Evolutionary conservation across 2,888 invertebrate genomes (phyloP), one percentile per base, ranked within the genome.

Genomic region (Acronicta aceris): DNA sequence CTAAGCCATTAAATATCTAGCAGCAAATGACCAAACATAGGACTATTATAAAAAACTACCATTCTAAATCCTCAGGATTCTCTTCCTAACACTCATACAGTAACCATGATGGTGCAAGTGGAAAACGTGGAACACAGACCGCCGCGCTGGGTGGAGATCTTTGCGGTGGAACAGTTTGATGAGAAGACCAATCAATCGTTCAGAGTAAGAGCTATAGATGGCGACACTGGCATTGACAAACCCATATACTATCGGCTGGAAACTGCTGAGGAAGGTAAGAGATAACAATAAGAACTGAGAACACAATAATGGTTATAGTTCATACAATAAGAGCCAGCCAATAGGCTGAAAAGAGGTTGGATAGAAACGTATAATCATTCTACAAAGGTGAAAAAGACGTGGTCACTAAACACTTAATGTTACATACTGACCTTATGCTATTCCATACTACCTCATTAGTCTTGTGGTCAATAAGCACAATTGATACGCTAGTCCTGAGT

Each of bases 131-230:
- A 96, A 59, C 95, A 95, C 72, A 88, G 94, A n/a, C 90, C 93
- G 0, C 96, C 96, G 6, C 88, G 91, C n/a, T 96, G 96, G 96
- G 86, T 93, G 16, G 92, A 92, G 73, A 94, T 95, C 63, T 95
- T 95, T 63, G 92, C 95, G 0, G 95, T 95, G 3, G 91, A 95
- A 74, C 94, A 94, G 79, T 95, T 96, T 64, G 81, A 93, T 12
- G 96, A 96, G 87, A 95, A 96, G 77, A 85, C 88, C 0, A 25
- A 55, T 0, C 87, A 85, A 71, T 70, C 72, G 16, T 95, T 96
- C 79, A 74, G 74, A 2, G 92, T 96, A 0, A 79, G 84, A 21
- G 96, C 96, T 6, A 93, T 95, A 17, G 96, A 96, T 78, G 96
- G 96, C 1, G 96, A 96, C 83, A 94, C 95, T 0, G 95, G 95